phyloP scores from a whole-genome alignment of 37 sponge, comb jelly and placozoan species.

The Amphimedon queenslandica region DNA sequence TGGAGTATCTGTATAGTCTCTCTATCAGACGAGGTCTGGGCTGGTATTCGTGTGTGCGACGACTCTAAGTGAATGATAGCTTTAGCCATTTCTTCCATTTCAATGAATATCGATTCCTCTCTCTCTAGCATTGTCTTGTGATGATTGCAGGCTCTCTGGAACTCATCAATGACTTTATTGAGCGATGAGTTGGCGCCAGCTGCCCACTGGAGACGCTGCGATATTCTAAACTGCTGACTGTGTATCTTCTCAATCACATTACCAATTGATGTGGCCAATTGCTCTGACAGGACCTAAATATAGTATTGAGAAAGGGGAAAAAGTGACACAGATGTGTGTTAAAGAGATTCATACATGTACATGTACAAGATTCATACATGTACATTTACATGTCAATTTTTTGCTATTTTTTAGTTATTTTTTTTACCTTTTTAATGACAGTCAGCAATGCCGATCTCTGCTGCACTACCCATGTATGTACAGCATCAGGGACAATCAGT shows the following conservation, averaged over 20 bases:
- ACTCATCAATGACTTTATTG: conserved; percentile 68
- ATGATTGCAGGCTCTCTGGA: conserved; percentile 62
- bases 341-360: no score
- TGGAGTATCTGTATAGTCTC: conserved; percentile 53
- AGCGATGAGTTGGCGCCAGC: conserved; percentile 91
- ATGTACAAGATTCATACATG: no score
- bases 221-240: conserved; percentile 77
- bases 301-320: no score
- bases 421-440: conserved; percentile 64
- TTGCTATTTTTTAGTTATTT: no score
- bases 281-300: conserved; percentile 55
- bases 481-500: conserved; percentile 42
- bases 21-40: conserved; percentile 57
- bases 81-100: conserved; percentile 67
- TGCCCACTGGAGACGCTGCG: conserved; percentile 95
- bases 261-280: conserved; percentile 43
- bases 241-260: conserved; percentile 64
- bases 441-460: conserved; percentile 53
- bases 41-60: conserved; percentile 57
- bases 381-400: no score
- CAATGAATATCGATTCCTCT: conserved; percentile 64
- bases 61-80: conserved; percentile 88
- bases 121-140: conserved; percentile 56
- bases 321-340: no score
- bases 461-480: conserved; percentile 54